Conservation (phyloP, 2,888 invertebrate species). For the Cantharis lateralis region DNA sequence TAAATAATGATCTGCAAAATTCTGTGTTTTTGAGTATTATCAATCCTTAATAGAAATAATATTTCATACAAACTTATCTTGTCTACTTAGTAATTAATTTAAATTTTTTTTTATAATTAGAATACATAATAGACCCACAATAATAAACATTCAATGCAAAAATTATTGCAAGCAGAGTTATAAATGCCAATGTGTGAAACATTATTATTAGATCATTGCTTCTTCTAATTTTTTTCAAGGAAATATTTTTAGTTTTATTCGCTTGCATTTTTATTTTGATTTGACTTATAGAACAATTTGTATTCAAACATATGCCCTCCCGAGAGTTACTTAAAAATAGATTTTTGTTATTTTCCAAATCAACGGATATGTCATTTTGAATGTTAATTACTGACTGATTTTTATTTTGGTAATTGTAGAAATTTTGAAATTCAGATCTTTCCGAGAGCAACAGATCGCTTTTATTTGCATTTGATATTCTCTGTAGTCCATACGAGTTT, state of each 20-base stretch:
- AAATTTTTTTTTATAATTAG: constrained; percentile 5
- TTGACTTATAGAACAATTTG: neutral
- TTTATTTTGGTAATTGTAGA: neutral
- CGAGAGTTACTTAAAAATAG: neutral
- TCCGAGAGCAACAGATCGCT: neutral
- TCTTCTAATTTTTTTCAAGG: constrained; percentile 8
- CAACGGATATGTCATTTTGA: neutral
- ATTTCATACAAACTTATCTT: neutral
- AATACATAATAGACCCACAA: constrained; percentile 6
- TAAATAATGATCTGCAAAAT: neutral
- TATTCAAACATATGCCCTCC: neutral
- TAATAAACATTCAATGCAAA: constrained; percentile 14
- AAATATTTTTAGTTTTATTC: neutral
- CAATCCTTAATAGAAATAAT: neutral
- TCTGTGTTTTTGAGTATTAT: neutral
- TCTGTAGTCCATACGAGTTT: neutral
- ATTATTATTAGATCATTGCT: neutral
- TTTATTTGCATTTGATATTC: neutral
- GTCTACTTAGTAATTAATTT: neutral
- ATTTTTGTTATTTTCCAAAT: neutral
- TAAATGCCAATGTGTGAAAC: constrained; percentile 1
- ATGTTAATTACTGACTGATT: neutral
- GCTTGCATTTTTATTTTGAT: neutral
- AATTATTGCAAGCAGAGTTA: constrained; percentile 4
- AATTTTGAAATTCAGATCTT: neutral